Conservation (phyloP, 2,888 invertebrate genomes). For the Heliothis peltigera region DNA sequence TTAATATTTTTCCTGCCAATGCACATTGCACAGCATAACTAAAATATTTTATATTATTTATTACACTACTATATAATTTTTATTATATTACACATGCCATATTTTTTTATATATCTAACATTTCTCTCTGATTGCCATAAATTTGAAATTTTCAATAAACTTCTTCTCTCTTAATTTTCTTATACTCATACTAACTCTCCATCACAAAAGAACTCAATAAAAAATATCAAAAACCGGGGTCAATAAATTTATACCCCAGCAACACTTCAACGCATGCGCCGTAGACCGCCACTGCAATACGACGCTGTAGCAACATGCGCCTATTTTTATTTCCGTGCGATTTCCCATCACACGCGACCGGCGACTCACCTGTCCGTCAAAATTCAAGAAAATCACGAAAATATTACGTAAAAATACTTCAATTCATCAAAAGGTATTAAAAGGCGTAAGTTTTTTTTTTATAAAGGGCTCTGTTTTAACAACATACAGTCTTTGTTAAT, state of each 20-base stretch:
- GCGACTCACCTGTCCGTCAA: conserved; percentile 22
- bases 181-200: no score
- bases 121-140: no score
- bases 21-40: no score
- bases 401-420: conserved; percentile 1
- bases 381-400: conserved; percentile 16
- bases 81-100: no score
- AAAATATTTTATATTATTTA: no score
- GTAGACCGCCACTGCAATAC: conserved; percentile 84
- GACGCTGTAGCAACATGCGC: conserved; percentile 76
- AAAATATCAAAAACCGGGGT: conserved; percentile 18
- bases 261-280: conserved; percentile 82
- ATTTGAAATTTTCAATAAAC: no score
- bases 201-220: neutral
- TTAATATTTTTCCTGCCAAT: no score
- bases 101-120: no score
- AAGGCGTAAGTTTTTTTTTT: neutral
- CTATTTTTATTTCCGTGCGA: conserved; percentile 76
- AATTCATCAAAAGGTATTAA: neutral
- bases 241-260: conserved; percentile 52
- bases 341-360: conserved; percentile 47
- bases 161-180: no score
- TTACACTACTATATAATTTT: no score
- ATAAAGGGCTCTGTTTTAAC: neutral
- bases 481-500: neutral